These are phyloP conservation scores for Diacarnus erythraeanus DNA, from an alignment of 37 sponge, comb jelly and placozoan species.

Conservation along the genomic window DNA sequence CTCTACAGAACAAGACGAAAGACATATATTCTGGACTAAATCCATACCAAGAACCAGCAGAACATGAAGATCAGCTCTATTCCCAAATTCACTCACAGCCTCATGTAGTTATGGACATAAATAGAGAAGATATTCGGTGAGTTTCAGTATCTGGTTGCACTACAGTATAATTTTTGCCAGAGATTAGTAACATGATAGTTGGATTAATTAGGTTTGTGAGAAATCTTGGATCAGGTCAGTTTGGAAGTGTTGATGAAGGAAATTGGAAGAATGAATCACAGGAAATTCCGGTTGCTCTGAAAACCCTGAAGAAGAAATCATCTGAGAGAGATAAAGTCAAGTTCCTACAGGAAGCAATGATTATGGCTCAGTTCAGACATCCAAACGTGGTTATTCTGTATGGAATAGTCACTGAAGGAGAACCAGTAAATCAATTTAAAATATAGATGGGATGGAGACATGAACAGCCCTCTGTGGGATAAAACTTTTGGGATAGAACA, in stretches of 20 bases:
- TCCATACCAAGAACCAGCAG: not conserved
- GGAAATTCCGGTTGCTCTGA: conserved; percentile 1
- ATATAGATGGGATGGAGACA: not conserved
- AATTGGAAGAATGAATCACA: not conserved
- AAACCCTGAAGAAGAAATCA: not conserved
- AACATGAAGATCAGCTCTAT: not conserved
- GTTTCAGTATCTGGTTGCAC: not conserved
- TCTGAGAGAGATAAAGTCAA: not conserved
- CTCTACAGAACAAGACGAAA: not conserved
- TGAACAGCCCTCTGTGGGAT: no score
- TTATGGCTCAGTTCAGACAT: conserved; percentile 22
- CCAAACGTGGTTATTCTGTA: conserved; percentile 12
- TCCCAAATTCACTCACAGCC: not conserved
- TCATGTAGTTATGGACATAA: not conserved
- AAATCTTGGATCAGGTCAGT: not conserved
- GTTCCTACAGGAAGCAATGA: conserved; percentile 8
- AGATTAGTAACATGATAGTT: no score
- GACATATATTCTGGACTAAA: not conserved
- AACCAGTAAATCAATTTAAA: conserved; percentile 8
- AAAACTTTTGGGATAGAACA: no score
- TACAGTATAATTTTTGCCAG: no score
- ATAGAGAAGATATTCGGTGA: not conserved
- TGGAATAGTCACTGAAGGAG: conserved; percentile 10
- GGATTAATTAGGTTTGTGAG: not conserved
- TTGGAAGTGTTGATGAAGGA: conserved; percentile 2